These are phyloP conservation scores for Nasonia oneida DNA, from an alignment of 2,888 invertebrate species.

Conservation along the genomic window DNA sequence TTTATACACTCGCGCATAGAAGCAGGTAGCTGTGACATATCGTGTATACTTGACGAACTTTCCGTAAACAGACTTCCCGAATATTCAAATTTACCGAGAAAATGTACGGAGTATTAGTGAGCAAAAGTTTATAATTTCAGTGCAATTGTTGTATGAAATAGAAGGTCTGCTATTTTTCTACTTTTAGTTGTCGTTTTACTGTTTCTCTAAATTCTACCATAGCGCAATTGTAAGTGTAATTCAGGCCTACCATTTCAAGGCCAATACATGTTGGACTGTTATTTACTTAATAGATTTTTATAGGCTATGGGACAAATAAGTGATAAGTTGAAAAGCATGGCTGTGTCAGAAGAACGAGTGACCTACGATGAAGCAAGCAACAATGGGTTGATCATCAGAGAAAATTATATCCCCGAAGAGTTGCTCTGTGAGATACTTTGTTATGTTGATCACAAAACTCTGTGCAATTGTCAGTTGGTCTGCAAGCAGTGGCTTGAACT, in stretches of 20 bases:
- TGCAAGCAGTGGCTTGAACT: constrained; percentile 81
- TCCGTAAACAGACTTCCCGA: neutral
- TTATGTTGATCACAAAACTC: constrained; percentile 75
- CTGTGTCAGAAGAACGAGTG: constrained; percentile 34
- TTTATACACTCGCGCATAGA: neutral
- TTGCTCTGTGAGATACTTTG: constrained; percentile 78
- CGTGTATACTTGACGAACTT: neutral
- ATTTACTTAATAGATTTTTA: neutral
- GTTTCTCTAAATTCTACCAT: neutral
- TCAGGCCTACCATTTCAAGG: neutral
- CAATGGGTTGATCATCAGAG: constrained; percentile 46
- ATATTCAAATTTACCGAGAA: neutral
- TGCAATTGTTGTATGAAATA: too few species aligned
- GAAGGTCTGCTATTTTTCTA: too few species aligned
- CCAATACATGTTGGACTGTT: neutral
- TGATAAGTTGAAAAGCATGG: constrained; percentile 38
- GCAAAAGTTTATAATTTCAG: too few species aligned
- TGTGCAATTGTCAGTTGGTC: constrained; percentile 79
- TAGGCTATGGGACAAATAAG: constrained; percentile 44
- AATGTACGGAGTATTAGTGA: neutral
- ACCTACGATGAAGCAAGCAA: constrained; percentile 37
- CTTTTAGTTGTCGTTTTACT: neutral
- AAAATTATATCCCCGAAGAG: constrained; percentile 79
- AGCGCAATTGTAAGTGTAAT: neutral
- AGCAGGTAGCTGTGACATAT: neutral